phyloP scores from a whole-genome alignment of 2,888 invertebrate species.

The Ischnus inquisitorius region DNA sequence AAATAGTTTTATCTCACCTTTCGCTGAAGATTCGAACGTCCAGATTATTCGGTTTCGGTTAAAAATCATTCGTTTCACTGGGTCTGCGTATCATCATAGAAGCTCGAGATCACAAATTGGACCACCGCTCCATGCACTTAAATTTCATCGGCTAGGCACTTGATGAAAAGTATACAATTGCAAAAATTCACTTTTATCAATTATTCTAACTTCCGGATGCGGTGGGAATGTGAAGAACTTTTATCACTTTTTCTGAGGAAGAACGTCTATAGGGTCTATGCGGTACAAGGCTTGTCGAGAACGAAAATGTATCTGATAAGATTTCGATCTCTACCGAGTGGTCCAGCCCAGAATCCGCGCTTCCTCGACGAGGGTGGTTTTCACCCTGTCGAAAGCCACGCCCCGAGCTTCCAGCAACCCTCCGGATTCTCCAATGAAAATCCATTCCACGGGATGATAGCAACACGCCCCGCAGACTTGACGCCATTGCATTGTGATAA shows the following conservation, averaged over 20 bases:
- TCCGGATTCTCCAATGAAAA: conserved; percentile 72
- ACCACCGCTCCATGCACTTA: conserved; percentile 18
- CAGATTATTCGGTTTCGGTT: conserved; percentile 14
- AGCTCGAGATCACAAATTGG: conserved; percentile 13
- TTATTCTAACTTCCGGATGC: not conserved
- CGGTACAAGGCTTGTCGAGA: conserved; percentile 42
- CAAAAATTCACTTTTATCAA: conserved; percentile 8
- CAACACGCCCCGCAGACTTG: conserved; percentile 70
- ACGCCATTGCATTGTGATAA: conserved; percentile 69
- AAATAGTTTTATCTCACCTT: no score
- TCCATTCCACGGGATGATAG: conserved; percentile 21
- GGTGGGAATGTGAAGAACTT: not conserved
- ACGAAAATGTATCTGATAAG: conserved; percentile 71
- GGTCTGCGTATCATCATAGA: conserved; percentile 40
- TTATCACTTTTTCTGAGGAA: conserved; percentile 25
- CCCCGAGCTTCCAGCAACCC: conserved; percentile 69
- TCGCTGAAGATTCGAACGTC: conserved; percentile 1
- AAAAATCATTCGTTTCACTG: conserved; percentile 21
- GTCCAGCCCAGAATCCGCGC: conserved; percentile 62
- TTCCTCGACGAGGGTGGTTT: conserved; percentile 61
- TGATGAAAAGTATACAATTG: not conserved
- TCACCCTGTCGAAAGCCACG: conserved; percentile 70
- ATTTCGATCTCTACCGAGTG: conserved; percentile 61
- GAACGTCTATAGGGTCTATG: not conserved
- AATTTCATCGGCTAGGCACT: not conserved